A percentile compares a stretch with the other conserved stretches of the same genome.
Conservation (phyloP, 92 coral and sea anemone species). For the Anthopleura xanthogrammica region DNA sequence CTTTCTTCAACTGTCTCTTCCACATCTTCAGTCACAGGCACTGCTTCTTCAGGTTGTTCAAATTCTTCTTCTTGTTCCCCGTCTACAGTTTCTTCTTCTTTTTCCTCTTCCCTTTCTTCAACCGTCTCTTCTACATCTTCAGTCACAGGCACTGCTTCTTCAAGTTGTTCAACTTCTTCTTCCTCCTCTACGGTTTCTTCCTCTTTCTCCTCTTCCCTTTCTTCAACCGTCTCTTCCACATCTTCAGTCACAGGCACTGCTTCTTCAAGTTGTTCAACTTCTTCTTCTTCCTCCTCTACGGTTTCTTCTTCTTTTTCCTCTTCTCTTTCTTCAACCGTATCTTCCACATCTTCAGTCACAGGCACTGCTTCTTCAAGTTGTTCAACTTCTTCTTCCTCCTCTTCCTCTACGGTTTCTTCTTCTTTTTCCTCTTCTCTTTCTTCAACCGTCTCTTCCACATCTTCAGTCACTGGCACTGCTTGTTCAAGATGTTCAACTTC, state of each 20-base stretch:
- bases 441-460: slow-evolving; percentile 9
- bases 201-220: background rate
- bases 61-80: background rate
- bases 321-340: background rate
- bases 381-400: slow-evolving; percentile 1
- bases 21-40: slow-evolving; percentile 6
- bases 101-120: background rate
- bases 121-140: background rate
- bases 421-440: slow-evolving; percentile 7
- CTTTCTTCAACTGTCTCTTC: slow-evolving; percentile 1
- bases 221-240: background rate
- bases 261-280: slow-evolving; percentile 14
- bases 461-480: background rate
- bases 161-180: slow-evolving; percentile 4
- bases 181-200: slow-evolving; percentile 14
- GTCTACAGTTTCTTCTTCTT: background rate
- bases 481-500: background rate
- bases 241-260: background rate
- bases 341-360: slow-evolving; percentile 13
- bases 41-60: slow-evolving; percentile 11
- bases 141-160: background rate
- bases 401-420: slow-evolving; percentile 14
- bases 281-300: background rate
- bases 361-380: slow-evolving; percentile 14
- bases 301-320: background rate